phyloP scores from a whole-genome alignment of 2,113 vertebrate genomes.

The Physeter macrocephalus region DNA sequence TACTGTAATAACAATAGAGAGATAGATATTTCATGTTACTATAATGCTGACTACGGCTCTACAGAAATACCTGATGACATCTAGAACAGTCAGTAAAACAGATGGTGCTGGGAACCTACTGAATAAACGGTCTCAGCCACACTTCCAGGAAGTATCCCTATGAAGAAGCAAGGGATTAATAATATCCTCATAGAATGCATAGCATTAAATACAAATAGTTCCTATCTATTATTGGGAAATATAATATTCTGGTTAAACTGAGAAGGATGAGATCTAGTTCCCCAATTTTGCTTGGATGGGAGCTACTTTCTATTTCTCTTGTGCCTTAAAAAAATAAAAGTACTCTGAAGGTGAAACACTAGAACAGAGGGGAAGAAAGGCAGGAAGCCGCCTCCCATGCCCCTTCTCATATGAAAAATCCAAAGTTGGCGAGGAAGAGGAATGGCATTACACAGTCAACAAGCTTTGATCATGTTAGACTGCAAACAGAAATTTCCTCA shows the following conservation, averaged over 20 bases:
- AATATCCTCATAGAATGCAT: background rate
- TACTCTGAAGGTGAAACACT: background rate
- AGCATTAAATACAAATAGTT: background rate
- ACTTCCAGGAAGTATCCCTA: background rate
- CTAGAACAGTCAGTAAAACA: background rate
- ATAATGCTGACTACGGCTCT: background rate
- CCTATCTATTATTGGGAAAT: background rate
- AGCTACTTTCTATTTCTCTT: background rate
- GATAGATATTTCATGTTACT: background rate
- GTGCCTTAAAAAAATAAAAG: background rate
- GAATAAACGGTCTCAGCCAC: background rate
- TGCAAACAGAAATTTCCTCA: background rate
- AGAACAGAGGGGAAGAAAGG: rapidly evolving
- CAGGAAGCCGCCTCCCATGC: rapidly evolving
- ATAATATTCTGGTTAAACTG: background rate
- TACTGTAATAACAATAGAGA: background rate
- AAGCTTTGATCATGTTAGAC: background rate
- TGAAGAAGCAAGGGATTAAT: background rate
- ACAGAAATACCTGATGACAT: background rate
- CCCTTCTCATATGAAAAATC: background rate
- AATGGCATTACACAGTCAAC: background rate
- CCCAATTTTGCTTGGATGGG: background rate
- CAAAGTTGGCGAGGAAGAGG: background rate
- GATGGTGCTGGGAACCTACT: background rate
- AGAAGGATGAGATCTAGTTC: background rate